These are phyloP conservation scores for Eulithis testata DNA, from an alignment of 2,888 invertebrate species.

Conservation along the genomic window DNA sequence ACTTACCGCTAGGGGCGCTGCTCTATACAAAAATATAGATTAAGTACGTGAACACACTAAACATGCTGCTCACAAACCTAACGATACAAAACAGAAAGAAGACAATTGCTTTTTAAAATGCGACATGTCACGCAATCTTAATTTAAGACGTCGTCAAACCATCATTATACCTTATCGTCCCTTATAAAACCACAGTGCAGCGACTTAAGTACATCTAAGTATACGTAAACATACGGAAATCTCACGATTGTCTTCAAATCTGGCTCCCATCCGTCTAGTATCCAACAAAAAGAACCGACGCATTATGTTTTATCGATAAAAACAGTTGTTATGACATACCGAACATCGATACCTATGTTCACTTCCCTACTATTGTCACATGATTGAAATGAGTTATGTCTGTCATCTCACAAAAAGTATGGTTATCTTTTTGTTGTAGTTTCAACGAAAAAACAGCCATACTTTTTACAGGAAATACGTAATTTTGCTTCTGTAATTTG, in stretches of 20 bases:
- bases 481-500: background rate
- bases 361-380: slow-evolving; percentile 40
- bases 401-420: slow-evolving; percentile 7
- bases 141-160: slow-evolving; percentile 45
- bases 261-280: slow-evolving; percentile 55
- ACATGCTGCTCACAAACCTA: background rate
- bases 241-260: slow-evolving; percentile 58
- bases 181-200: slow-evolving; percentile 50
- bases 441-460: no score
- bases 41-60: no score
- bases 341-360: slow-evolving; percentile 36
- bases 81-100: slow-evolving; percentile 20
- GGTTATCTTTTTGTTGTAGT: background rate
- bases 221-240: slow-evolving; percentile 45
- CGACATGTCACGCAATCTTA: slow-evolving; percentile 45
- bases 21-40: no score
- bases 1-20: no score
- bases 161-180: slow-evolving; percentile 51
- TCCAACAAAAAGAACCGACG: slow-evolving; percentile 48
- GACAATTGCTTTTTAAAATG: slow-evolving; percentile 29
- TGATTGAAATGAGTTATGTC: slow-evolving; percentile 3
- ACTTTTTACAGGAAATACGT: background rate
- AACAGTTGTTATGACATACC: slow-evolving; percentile 36
- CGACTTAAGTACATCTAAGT: slow-evolving; percentile 38
- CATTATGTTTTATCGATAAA: slow-evolving; percentile 40